phyloP scores from a whole-genome alignment of 2,113 vertebrate species.

The Rhadina sibilatrix region DNA sequence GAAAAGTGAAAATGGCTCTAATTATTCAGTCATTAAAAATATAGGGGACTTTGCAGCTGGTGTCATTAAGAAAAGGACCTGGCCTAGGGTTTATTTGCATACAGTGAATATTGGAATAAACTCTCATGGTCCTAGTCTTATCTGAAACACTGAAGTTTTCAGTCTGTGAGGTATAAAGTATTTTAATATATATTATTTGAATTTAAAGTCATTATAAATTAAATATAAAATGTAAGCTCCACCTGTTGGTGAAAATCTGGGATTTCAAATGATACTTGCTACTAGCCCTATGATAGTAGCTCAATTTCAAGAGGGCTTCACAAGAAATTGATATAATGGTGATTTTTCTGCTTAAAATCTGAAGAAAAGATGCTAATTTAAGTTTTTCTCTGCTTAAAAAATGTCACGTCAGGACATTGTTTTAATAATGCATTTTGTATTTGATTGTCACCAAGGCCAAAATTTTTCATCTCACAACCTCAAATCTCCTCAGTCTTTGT shows the following conservation, averaged over 20 bases:
- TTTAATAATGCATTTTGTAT: not conserved
- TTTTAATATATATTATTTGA: not conserved
- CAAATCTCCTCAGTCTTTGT: not conserved
- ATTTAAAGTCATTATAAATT: not conserved
- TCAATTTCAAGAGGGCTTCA: not conserved
- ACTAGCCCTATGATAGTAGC: not conserved
- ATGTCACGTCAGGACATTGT: not conserved
- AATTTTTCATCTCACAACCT: not conserved
- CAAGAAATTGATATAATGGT: not conserved
- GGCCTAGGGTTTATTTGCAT: not conserved
- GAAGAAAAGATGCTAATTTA: not conserved
- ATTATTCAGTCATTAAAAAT: not conserved
- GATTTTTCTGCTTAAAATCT: not conserved
- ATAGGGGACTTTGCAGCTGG: not conserved
- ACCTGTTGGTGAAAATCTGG: constrained; percentile 8
- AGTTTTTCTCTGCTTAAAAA: not conserved
- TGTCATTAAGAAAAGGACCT: not conserved
- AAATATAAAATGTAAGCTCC: constrained; percentile 28
- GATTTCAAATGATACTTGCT: not conserved
- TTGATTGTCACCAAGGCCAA: not conserved
- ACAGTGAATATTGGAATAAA: not conserved
- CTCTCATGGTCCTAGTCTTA: not conserved
- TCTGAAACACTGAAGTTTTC: not conserved
- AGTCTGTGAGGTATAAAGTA: not conserved
- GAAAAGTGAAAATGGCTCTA: not conserved